These are phyloP conservation scores for Idaea dimidiata DNA, from an alignment of 2,888 invertebrate genomes.

Conservation along the genomic window DNA sequence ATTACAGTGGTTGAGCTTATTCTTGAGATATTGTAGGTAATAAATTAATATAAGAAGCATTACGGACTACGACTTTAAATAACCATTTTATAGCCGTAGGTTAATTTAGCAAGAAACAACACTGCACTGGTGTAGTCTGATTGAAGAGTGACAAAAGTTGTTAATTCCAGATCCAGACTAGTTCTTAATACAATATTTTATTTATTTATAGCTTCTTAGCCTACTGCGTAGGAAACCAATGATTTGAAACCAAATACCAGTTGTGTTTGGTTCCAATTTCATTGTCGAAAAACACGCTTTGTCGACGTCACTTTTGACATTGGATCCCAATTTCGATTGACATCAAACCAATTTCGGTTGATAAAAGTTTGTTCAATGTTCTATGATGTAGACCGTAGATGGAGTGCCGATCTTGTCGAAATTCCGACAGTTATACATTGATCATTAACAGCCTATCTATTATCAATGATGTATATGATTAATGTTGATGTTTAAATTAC, in stretches of 20 bases:
- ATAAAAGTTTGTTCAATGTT: neutral
- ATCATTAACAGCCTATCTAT: constrained; percentile 35
- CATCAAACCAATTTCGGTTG: neutral
- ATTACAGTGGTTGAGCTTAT: neutral
- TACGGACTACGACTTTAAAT: constrained; percentile 7
- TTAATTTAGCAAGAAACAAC: neutral
- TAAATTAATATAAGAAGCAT: neutral
- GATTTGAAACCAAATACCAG: neutral
- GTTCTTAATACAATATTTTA: too few relatives aligned
- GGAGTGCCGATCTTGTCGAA: constrained; percentile 27
- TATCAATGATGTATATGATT: constrained; percentile 38
- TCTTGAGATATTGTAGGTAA: neutral
- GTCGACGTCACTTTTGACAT: neutral
- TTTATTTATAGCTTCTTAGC: too few relatives aligned
- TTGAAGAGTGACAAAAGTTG: constrained; percentile 23
- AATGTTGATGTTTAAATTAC: constrained; percentile 24
- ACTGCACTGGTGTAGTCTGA: constrained; percentile 22
- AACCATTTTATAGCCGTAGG: constrained; percentile 10
- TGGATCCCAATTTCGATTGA: neutral
- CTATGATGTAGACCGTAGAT: constrained; percentile 10
- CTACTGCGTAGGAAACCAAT: neutral
- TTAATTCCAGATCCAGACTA: neutral
- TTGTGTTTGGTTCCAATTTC: neutral
- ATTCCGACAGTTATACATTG: constrained; percentile 43
- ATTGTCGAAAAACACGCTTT: too few relatives aligned